These are phyloP conservation scores for Limonius californicus DNA, from an alignment of 1,140 invertebrate species.

Conservation along the genomic window DNA sequence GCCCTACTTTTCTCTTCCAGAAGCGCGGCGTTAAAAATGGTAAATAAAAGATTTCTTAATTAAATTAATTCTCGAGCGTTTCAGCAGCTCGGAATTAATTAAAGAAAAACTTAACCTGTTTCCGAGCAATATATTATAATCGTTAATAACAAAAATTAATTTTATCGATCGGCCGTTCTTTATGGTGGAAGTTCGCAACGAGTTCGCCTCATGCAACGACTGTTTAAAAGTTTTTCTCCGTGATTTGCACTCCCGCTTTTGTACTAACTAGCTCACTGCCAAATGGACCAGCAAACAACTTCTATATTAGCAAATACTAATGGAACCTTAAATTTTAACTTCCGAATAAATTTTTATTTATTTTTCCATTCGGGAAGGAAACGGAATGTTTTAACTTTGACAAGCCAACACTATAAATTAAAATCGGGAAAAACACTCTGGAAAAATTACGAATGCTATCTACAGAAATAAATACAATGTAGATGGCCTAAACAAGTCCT, in stretches of 20 bases:
- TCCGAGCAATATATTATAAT: constrained; percentile 44
- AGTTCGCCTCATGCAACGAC: constrained; percentile 29
- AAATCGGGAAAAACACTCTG: not conserved
- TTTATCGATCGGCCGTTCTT: constrained; percentile 40
- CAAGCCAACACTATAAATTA: not conserved
- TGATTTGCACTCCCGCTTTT: constrained; percentile 25
- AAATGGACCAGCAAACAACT: constrained; percentile 24
- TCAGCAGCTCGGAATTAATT: constrained; percentile 39
- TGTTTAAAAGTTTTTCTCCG: constrained; percentile 32
- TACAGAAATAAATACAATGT: too few relatives aligned
- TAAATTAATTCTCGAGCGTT: constrained; percentile 40
- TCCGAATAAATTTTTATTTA: constrained; percentile 13
- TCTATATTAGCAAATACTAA: constrained; percentile 25
- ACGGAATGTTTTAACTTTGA: not conserved
- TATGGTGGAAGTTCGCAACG: constrained; percentile 31
- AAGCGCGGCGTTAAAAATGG: constrained; percentile 1
- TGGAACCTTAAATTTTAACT: constrained; percentile 21
- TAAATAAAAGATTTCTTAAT: constrained; percentile 36
- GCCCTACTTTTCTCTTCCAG: not conserved
- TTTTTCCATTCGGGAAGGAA: not conserved
- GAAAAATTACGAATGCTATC: too few relatives aligned
- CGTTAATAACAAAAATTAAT: constrained; percentile 46
- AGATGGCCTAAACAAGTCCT: too few relatives aligned
- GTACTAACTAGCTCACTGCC: constrained; percentile 29
- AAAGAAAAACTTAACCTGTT: constrained; percentile 43